Evolutionary conservation across 2,888 invertebrate species (phyloP), one percentile per base, ranked within the genome.

Genomic region (Andricus curvator): DNA sequence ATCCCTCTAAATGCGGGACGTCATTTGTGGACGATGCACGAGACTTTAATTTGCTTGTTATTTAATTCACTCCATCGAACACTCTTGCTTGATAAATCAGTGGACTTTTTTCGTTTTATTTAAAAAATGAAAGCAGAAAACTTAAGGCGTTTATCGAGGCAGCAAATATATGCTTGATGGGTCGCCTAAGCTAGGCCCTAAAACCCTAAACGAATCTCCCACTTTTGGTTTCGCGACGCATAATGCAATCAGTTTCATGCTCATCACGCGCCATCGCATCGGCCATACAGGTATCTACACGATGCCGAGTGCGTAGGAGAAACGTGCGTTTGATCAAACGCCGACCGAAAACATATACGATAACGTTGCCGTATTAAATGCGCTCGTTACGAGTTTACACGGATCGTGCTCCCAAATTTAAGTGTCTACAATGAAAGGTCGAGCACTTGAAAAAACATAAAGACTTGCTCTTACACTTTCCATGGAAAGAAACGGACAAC

Each of bases 241-340:
- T 85, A 85, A 87, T 86, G 85, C 85, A 85, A 85, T 83, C 83
- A 80, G 84, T 79, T 79, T 84, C 84, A 87, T 87, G 87, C 87
- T 85, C 85, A 84, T 87, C 87, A 87, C 87, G 87, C 87, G 83
- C 87, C 83, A 83, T 82, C 83, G 83, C 83, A 83, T 82, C 83
- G 83, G 83, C n/a, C 83, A 37, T 37, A 37, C 37, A 82, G 83
- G 79, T 81, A 83, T 82, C 82, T 83, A 82, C 84, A 77, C 87
- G 88, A 92, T 90, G 91, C 91, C 87, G 85, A 86, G 88, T 90
- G 91, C 92, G 92, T 92, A 92, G 91, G 90, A 89, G 90, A 88
- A 89, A 92, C 92, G 92, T 92, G 92, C 92, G 91, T 92, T 90
- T 92, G 92, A 92, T 92, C 90, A 87, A 85, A 84, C 82, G 90